Evolutionary conservation across 1,140 invertebrate genomes (phyloP).

Genomic region (Paraescarpia echinospica): DNA sequence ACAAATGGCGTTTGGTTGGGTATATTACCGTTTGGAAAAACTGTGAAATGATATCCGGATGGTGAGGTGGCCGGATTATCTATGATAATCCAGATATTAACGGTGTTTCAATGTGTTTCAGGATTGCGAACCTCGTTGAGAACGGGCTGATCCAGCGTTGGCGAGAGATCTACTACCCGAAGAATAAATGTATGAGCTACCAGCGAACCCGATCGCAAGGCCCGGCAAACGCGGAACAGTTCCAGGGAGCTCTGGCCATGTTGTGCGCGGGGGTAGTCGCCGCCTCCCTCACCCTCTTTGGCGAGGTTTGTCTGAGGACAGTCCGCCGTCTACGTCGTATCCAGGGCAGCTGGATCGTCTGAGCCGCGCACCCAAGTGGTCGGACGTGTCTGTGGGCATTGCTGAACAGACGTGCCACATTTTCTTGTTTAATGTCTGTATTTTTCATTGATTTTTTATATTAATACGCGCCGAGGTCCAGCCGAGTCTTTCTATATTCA

Average conservation of each 20-base stretch:
- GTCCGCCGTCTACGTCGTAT: background rate
- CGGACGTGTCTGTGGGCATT: too few species aligned
- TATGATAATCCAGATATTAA: background rate
- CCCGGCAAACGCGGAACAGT: background rate
- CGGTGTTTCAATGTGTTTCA: background rate
- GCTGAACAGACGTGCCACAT: too few species aligned
- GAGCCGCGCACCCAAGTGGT: background rate
- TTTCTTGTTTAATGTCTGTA: too few species aligned
- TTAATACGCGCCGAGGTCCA: too few species aligned
- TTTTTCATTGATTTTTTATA: too few species aligned
- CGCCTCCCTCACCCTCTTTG: background rate
- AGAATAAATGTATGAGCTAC: background rate
- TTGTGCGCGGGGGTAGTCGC: background rate
- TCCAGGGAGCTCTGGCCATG: constrained; percentile 6
- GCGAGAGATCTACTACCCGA: constrained; percentile 11
- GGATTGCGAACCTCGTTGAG: constrained; percentile 2
- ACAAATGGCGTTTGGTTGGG: background rate
- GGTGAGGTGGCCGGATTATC: too few species aligned
- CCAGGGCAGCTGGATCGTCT: background rate
- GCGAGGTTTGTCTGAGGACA: background rate
- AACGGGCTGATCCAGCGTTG: constrained; percentile 7
- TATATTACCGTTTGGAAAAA: background rate
- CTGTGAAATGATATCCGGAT: too few species aligned
- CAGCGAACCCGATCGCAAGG: background rate
- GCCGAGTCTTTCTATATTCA: too few species aligned